These are phyloP conservation scores for Gnathonemus echidnorhynchus DNA, from an alignment of 2,113 vertebrate genomes.

Conservation along the genomic window DNA sequence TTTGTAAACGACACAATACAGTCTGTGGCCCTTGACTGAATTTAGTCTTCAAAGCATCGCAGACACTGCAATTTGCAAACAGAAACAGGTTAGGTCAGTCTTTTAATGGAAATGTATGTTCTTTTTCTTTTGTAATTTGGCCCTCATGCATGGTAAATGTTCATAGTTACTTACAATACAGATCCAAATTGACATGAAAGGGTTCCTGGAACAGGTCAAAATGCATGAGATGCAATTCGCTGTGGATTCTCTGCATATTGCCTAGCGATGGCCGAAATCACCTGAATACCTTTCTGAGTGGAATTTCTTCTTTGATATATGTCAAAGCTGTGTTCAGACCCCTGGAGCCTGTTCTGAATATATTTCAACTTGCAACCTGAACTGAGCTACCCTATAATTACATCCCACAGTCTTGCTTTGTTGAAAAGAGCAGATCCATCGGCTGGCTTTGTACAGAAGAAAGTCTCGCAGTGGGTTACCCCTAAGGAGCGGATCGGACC, in stretches of 20 bases:
- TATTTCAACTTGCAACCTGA: neutral
- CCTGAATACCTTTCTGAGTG: neutral
- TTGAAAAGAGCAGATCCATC: neutral
- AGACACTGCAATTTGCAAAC: neutral
- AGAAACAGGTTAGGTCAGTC: neutral
- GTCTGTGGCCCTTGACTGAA: neutral
- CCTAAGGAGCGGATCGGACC: neutral
- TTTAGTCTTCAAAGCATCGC: neutral
- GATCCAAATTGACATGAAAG: neutral
- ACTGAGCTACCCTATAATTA: neutral
- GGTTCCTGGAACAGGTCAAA: neutral
- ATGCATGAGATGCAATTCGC: neutral
- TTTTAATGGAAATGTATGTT: neutral
- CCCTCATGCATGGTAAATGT: neutral
- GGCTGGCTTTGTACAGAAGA: neutral
- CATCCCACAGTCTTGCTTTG: neutral
- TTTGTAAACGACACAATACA: neutral
- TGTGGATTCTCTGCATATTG: neutral
- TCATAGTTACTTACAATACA: neutral
- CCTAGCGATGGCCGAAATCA: neutral
- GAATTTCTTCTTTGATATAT: neutral
- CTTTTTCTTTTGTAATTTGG: neutral
- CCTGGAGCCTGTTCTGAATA: neutral
- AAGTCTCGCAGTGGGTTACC: neutral
- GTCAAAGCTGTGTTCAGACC: neutral